Evolutionary conservation across 1,140 invertebrate genomes (phyloP).

Genomic region (Heliconius hermathena): DNA sequence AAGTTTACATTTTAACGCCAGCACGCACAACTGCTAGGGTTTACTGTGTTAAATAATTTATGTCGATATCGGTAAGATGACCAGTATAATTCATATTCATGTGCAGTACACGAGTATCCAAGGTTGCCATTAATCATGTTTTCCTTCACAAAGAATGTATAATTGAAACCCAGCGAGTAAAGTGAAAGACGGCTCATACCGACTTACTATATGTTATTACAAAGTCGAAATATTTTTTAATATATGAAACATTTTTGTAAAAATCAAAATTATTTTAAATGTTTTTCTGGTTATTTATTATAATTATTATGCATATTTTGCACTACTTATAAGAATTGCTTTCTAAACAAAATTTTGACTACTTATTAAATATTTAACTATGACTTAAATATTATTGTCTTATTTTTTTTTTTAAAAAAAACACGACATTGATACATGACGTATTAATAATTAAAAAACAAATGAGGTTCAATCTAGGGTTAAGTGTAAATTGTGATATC

Average conservation of each 20-base stretch:
- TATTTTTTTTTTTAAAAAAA: too few relatives aligned
- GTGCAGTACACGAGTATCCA: constrained; percentile 15
- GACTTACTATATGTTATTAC: not conserved
- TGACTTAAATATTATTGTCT: too few relatives aligned
- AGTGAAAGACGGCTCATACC: not conserved
- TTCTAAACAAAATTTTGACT: not conserved
- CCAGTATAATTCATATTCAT: constrained; percentile 27
- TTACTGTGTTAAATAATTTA: constrained; percentile 23
- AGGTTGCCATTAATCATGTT: constrained; percentile 21
- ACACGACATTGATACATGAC: not conserved
- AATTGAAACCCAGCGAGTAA: constrained; percentile 11
- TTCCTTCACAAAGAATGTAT: constrained; percentile 20
- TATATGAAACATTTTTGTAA: not conserved
- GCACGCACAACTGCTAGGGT: constrained; percentile 6
- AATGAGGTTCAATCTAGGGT: constrained; percentile 8
- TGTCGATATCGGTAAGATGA: constrained; percentile 5
- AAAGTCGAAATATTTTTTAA: not conserved
- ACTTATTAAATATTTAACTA: not conserved
- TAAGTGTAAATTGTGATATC: not conserved
- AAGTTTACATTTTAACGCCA: not conserved
- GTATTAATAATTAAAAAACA: not conserved
- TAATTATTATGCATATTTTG: not conserved
- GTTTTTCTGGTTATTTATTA: not conserved
- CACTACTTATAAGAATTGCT: not conserved
- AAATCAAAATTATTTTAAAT: too few relatives aligned